A percentile compares a stretch with the other conserved stretches of the same genome.
Conservation (phyloP, 2,888 invertebrate genomes). For the Palloptera scutellata region DNA sequence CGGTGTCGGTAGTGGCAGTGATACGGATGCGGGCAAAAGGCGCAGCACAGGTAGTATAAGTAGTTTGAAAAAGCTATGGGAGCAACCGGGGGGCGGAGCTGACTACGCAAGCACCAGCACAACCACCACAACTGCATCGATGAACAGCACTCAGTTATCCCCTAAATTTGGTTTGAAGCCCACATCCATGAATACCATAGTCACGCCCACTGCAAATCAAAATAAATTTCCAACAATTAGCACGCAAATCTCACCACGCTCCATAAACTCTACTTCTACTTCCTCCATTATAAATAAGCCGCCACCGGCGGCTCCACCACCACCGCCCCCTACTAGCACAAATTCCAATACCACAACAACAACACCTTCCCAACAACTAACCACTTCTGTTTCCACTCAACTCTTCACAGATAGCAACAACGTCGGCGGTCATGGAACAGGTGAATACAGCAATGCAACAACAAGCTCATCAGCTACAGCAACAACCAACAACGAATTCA, state of each 20-base stretch:
- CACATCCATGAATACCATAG: constrained; percentile 49
- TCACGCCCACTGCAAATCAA: constrained; percentile 43
- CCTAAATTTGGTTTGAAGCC: constrained; percentile 69
- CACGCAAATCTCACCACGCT: constrained; percentile 43
- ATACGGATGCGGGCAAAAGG: constrained; percentile 77
- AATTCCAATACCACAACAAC: constrained; percentile 21
- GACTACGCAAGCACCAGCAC: constrained; percentile 55
- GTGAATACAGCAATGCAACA: constrained; percentile 6
- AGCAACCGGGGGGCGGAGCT: constrained; percentile 72
- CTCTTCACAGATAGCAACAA: constrained; percentile 57
- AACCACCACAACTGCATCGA: constrained; percentile 32
- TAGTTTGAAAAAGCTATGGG: constrained; percentile 92
- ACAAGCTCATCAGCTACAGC: constrained; percentile 26
- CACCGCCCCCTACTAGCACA: constrained; percentile 54
- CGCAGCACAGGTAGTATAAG: constrained; percentile 92
- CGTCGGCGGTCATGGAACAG: constrained; percentile 27
- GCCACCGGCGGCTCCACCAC: constrained; percentile 59
- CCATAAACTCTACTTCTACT: constrained; percentile 28
- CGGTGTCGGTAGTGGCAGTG: constrained; percentile 32
- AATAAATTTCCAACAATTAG: constrained; percentile 34
- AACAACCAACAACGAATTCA: constrained; percentile 42
- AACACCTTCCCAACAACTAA: constrained; percentile 41
- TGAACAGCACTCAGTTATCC: constrained; percentile 52
- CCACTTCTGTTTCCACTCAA: constrained; percentile 60
- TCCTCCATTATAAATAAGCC: constrained; percentile 53